These are phyloP conservation scores for Cranoglanis bouderius DNA, from an alignment of 2,113 vertebrate species.

Conservation along the genomic window DNA sequence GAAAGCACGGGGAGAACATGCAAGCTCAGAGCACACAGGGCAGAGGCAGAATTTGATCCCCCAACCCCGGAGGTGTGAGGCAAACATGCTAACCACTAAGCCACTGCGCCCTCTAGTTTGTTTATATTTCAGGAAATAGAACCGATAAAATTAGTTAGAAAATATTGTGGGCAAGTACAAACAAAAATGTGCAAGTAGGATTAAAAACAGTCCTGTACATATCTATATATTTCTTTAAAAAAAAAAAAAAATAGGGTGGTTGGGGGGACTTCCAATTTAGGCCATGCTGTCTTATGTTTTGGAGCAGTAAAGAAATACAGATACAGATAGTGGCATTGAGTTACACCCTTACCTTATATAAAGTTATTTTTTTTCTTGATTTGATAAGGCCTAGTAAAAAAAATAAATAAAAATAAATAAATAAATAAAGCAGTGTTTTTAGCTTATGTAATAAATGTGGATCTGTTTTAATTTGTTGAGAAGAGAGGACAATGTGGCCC, in stretches of 20 bases:
- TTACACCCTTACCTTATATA: neutral
- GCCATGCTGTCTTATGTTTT: neutral
- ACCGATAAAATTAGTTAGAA: no score
- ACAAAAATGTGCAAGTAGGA: neutral
- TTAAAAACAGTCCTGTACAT: neutral
- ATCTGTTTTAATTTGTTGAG: slow-evolving; percentile 30
- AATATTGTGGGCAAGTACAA: neutral
- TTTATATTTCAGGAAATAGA: neutral
- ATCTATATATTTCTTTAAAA: neutral
- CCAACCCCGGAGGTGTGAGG: no score
- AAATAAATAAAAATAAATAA: no score
- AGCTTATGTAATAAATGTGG: slow-evolving; percentile 5
- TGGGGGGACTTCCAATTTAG: no score
- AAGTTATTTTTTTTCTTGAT: neutral
- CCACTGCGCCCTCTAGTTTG: neutral
- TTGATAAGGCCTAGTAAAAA: neutral
- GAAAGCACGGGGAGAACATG: no score
- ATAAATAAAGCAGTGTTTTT: neutral
- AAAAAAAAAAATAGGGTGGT: no score
- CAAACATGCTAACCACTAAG: no score
- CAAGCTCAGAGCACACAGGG: no score
- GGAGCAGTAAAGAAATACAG: neutral
- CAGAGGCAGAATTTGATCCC: no score
- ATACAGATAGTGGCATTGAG: neutral
- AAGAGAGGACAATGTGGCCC: slow-evolving; percentile 29